Evolutionary conservation across 1,140 invertebrate species (phyloP), one percentile per base, ranked within the genome.

Genomic region (Drosophila tani): DNA sequence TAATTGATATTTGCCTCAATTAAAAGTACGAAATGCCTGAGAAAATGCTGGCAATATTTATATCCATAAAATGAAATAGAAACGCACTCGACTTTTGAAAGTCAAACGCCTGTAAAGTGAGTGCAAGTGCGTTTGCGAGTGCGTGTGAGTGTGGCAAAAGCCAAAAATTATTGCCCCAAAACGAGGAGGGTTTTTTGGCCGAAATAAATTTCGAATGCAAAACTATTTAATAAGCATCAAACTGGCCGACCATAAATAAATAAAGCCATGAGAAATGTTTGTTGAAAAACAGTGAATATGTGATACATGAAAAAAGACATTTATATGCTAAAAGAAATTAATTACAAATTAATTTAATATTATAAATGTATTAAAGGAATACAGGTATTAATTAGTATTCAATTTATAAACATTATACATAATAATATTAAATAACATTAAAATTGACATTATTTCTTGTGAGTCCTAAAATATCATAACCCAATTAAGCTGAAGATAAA

Each of bases 161-260:
- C 66, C 55, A 69, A 71, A 82, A 87, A 69, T 87, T 75, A 87
- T 82, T 68, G 71, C 77, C 66, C 62, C 47, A 59, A 76, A 47
- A 38, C 47, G 49, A 57, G 70, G 32, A 47, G 47, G 53, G 53
- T 69, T 57, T 40, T 69, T 24, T 65, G 51, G 35, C 49, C 40
- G 62, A 68, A 82, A 86, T 86, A 87, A 87, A 86, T 86, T 82
- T 67, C 38, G 38, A 79, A 82, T 73, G 83, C 82, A 86, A 73
- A 73, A 86, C 82, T 86, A 87, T 86, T 86, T 86, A 86, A 86
- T 88, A 86, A 88, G 83, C 84, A 83, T 88, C 80, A 86, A 82
- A 69, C 69, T 59, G 49, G 41, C 49, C 64, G 53, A 78, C 71
- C 67, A 86, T 86, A 86, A 86, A 86, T 86, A 86, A 86, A 86